phyloP scores from a whole-genome alignment of 2,797 vertebrate genomes.

The Rhinatrema bivittatum region DNA sequence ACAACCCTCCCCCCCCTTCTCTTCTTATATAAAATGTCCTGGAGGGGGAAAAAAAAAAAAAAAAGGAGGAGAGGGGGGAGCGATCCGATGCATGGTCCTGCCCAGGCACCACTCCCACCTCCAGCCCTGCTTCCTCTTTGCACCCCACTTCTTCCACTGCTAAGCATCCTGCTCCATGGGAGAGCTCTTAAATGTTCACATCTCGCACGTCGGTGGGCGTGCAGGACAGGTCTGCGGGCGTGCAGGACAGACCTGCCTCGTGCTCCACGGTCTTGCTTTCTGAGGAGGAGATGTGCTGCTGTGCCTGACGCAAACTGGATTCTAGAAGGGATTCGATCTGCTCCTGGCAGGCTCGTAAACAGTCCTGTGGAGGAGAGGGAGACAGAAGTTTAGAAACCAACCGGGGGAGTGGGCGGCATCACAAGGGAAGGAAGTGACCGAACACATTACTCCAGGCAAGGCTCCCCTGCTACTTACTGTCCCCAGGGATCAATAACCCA shows the following conservation, averaged over 20 bases:
- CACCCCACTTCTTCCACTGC: conserved; percentile 4
- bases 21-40: conserved; percentile 53
- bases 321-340: conserved; percentile 95
- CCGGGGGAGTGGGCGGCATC: too few relatives aligned
- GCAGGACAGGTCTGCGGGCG: conserved; percentile 81
- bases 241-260: conserved; percentile 86
- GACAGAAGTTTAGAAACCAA: too few relatives aligned
- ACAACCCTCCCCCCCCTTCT: conserved; percentile 42
- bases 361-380: conserved; percentile 73
- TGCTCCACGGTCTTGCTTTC: conserved; percentile 85
- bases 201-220: conserved; percentile 94
- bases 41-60: conserved; percentile 48
- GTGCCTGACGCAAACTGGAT: conserved; percentile 88
- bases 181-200: conserved; percentile 83
- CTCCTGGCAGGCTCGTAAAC: conserved; percentile 94
- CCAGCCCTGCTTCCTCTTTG: background rate
- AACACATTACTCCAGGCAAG: too few relatives aligned
- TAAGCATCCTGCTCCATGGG: conserved; percentile 33
- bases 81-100: conserved; percentile 42
- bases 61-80: conserved; percentile 27
- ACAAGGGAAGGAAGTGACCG: background rate
- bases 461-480: too few relatives aligned
- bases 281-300: conserved; percentile 66
- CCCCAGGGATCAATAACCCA: too few relatives aligned
- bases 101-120: background rate